Conservation (phyloP, 2,888 invertebrate genomes). For the Ennomos fuscantarius region DNA sequence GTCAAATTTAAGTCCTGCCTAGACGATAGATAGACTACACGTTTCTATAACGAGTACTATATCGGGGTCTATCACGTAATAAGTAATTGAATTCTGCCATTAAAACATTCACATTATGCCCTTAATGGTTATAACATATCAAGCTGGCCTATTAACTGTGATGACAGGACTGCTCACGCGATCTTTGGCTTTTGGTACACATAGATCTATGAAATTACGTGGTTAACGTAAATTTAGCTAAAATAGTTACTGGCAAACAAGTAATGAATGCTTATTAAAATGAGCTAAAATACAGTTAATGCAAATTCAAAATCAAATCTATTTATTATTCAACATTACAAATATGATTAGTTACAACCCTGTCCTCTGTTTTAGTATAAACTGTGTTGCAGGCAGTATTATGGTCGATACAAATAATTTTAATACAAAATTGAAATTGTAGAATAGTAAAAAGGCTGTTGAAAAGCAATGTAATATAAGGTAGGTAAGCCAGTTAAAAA, state of each 20-base stretch:
- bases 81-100: slow-evolving; percentile 11
- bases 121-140: slow-evolving; percentile 14
- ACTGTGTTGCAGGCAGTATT: too few relatives aligned
- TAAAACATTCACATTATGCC: slow-evolving; percentile 3
- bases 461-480: too few relatives aligned
- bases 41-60: not conserved
- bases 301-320: too few relatives aligned
- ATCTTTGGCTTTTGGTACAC: slow-evolving; percentile 23
- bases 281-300: too few relatives aligned
- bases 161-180: slow-evolving; percentile 15
- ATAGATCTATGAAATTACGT: not conserved
- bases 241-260: not conserved
- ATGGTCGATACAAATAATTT: too few relatives aligned
- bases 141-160: slow-evolving; percentile 13
- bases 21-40: not conserved
- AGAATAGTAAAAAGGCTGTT: too few relatives aligned
- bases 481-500: too few relatives aligned
- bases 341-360: too few relatives aligned
- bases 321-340: too few relatives aligned
- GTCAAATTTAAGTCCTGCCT: not conserved
- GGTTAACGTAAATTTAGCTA: not conserved
- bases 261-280: too few relatives aligned
- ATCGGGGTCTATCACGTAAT: not conserved
- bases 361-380: too few relatives aligned
- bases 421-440: too few relatives aligned